A percentile compares a stretch with the other conserved stretches of the same genome.
These are phyloP conservation scores for Steinernema carpocapsae DNA, from an alignment of 2,888 invertebrate genomes.

Conservation along the genomic window DNA sequence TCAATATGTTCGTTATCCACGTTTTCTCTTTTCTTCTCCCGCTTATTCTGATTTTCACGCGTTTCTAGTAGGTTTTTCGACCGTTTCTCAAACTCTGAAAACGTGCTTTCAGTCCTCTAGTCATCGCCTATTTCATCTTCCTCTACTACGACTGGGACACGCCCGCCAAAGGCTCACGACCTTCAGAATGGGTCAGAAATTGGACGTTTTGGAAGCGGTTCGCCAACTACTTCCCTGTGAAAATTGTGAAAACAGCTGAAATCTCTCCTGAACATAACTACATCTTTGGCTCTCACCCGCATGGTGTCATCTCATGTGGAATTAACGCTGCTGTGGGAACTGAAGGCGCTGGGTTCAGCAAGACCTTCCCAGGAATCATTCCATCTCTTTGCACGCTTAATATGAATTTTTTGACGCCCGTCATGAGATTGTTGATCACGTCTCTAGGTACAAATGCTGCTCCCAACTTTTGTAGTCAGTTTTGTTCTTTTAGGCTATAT, in stretches of 20 bases:
- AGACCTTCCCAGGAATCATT: conserved; percentile 70
- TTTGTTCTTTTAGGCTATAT: neutral
- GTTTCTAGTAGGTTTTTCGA: neutral
- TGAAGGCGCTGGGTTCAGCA: conserved; percentile 71
- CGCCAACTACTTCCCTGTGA: too few species aligned
- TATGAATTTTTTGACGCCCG: conserved; percentile 78
- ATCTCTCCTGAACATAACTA: too few species aligned
- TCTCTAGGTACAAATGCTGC: neutral
- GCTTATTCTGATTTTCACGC: neutral
- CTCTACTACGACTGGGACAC: too few species aligned
- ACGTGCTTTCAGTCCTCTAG: neutral
- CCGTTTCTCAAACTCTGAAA: neutral
- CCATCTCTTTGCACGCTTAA: conserved; percentile 74
- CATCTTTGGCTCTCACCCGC: too few species aligned
- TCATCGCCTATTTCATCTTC: conserved; percentile 74
- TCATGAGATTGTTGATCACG: conserved; percentile 76
- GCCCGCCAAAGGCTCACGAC: too few species aligned
- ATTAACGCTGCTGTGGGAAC: conserved; percentile 81
- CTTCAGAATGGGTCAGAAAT: too few species aligned
- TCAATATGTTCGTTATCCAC: neutral
- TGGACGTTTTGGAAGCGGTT: too few species aligned
- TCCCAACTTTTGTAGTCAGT: neutral
- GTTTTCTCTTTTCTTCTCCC: neutral
- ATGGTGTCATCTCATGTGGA: too few species aligned
- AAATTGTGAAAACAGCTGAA: too few species aligned